These are phyloP conservation scores for Apamea anceps DNA, from an alignment of 2,888 invertebrate genomes.

Conservation along the genomic window DNA sequence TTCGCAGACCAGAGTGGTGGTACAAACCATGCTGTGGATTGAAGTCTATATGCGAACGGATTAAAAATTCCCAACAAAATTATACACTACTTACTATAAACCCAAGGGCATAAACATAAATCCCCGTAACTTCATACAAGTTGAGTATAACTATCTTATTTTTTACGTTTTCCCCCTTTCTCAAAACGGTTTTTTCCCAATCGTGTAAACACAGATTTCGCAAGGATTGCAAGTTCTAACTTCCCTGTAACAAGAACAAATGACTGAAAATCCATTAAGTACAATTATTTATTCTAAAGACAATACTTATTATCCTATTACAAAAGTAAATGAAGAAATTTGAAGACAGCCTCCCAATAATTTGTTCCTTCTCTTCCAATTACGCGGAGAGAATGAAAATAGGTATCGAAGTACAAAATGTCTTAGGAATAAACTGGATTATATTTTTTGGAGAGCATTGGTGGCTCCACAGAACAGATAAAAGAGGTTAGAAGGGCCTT, in stretches of 20 bases:
- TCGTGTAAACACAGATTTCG: background rate
- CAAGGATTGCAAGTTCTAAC: conserved; percentile 7
- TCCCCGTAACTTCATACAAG: background rate
- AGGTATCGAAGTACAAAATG: conserved; percentile 75
- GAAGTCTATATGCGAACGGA: background rate
- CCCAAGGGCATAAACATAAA: background rate
- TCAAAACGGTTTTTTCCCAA: background rate
- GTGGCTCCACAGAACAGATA: too few species aligned
- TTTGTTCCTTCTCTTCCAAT: conserved; percentile 79
- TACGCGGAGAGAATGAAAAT: conserved; percentile 73
- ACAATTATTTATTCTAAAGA: conserved; percentile 71
- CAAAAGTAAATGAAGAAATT: conserved; percentile 80
- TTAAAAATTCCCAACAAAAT: background rate
- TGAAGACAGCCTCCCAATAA: conserved; percentile 75
- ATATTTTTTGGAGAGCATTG: conserved; percentile 47
- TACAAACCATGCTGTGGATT: background rate
- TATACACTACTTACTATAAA: background rate
- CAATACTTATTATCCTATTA: conserved; percentile 81
- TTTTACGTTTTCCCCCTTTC: background rate
- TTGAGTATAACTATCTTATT: background rate
- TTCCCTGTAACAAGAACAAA: conserved; percentile 46
- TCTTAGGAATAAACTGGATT: conserved; percentile 69
- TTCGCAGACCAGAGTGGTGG: background rate
- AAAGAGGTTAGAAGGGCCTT: too few species aligned
- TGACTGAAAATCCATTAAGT: conserved; percentile 67